Base-by-base conservation (phyloP, 1,140 invertebrate species). In the Drosophila santomea region DNA sequence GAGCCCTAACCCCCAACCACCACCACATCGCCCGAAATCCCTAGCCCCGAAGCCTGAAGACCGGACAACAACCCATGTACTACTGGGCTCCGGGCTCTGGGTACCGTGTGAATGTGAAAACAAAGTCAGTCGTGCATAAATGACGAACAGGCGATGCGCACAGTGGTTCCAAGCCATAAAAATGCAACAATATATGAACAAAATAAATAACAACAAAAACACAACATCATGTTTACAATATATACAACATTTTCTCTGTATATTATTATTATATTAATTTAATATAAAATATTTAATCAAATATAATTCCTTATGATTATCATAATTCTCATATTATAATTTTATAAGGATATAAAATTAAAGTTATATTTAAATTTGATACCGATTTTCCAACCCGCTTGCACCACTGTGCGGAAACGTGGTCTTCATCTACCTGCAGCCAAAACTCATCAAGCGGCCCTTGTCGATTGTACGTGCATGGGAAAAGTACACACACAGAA, bases 71-170 rank as follows among this genome's bases (percentile, higher is more conserved):
- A 73, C 75, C 56, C 52, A 71, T 78, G 66, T 75, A 67, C 80
- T 80, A 89, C 80, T 85, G 78, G 82, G 79, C 79, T 78, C 62
- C 68, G 73, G 67, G 44, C 80, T 69, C 50, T 68, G 84, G 82
- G 79, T 82, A 89, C 84, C 84, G 84, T 89, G 84, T 89, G 84
- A 89, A 89, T 90, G 84, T 89, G 66, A 83, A 89, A 89, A 89
- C 84, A 89, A 89, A 89, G 84, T 89, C 84, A 89, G 84, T 90
- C 84, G 80, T 90, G 84, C 84, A 89, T 88, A 89, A 89, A 88
- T 89, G 84, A 89, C 68, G 77, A 77, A 76, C 84, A 80, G 77
- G 69, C 84, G 47, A 73, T 71, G 69, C 36, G 56, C 58, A 88
- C 69, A 78, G 54, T 88, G 83, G 78, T 63, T 38, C 5, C 4